phyloP scores from a whole-genome alignment of 2,888 invertebrate genomes.

The Crepidodera aurea region DNA sequence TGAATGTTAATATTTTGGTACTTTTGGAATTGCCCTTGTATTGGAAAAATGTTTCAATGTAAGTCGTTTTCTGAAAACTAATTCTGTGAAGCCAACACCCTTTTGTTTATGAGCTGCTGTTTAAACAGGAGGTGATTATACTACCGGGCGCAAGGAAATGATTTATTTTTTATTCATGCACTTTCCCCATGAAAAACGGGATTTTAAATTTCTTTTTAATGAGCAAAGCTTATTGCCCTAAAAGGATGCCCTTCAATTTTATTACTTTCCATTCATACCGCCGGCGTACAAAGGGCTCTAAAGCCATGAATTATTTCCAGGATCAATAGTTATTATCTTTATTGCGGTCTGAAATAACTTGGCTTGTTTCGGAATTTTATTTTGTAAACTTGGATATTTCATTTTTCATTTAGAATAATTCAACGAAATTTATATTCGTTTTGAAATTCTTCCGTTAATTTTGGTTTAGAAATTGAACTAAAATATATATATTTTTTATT shows the following conservation, averaged over 20 bases:
- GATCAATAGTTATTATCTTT: conserved; percentile 20
- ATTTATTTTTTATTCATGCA: conserved; percentile 33
- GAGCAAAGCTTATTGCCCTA: conserved; percentile 32
- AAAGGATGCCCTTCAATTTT: conserved; percentile 33
- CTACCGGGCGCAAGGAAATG: conserved; percentile 24
- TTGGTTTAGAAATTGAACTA: too few species aligned
- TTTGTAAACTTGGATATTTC: background rate
- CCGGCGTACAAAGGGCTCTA: conserved; percentile 20
- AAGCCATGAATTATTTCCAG: conserved; percentile 24
- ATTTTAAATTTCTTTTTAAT: conserved; percentile 32
- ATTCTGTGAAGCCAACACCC: conserved; percentile 29
- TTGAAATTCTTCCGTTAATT: too few species aligned
- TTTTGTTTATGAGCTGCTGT: conserved; percentile 24
- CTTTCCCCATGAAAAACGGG: conserved; percentile 29
- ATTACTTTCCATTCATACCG: conserved; percentile 30
- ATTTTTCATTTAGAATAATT: background rate
- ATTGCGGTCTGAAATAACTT: conserved; percentile 21
- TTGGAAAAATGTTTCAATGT: background rate
- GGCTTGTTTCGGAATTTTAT: background rate
- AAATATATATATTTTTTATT: too few species aligned
- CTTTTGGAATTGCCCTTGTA: too few species aligned
- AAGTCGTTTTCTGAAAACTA: conserved; percentile 22
- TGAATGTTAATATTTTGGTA: too few species aligned
- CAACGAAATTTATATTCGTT: too few species aligned
- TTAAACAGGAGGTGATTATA: conserved; percentile 24